Evolutionary conservation across 2,888 invertebrate genomes (phyloP).

Genomic region (Morpho helenor): DNA sequence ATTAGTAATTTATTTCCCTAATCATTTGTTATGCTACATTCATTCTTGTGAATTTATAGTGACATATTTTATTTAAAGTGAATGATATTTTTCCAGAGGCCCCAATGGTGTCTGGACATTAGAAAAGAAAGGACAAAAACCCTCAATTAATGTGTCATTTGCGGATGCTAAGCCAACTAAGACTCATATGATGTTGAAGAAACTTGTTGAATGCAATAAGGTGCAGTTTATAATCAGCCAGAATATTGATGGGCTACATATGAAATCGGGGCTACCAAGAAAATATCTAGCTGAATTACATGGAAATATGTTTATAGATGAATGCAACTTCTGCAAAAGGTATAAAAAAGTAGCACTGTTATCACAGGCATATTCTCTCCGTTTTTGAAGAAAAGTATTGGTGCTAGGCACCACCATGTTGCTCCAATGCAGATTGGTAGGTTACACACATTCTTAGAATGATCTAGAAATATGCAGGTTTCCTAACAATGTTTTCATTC

Average conservation of each 20-base stretch:
- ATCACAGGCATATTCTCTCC: too few relatives aligned
- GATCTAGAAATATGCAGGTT: too few relatives aligned
- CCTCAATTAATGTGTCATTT: slow-evolving; percentile 91
- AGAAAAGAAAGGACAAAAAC: slow-evolving; percentile 92
- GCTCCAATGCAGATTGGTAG: too few relatives aligned
- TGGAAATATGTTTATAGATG: slow-evolving; percentile 98
- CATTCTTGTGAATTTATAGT: too few relatives aligned
- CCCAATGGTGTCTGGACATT: slow-evolving; percentile 98
- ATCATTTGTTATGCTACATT: too few relatives aligned
- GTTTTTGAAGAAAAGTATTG: too few relatives aligned
- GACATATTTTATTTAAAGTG: too few relatives aligned
- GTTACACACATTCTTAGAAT: too few relatives aligned
- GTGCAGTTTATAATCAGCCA: slow-evolving; percentile 95
- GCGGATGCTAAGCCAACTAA: slow-evolving; percentile 93
- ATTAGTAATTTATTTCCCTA: too few relatives aligned
- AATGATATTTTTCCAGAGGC: slow-evolving; percentile 76
- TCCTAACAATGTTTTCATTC: too few relatives aligned
- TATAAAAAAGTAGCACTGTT: slow-evolving; percentile 37
- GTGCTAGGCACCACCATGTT: too few relatives aligned
- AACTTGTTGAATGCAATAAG: slow-evolving; percentile 82
- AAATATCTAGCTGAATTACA: slow-evolving; percentile 94
- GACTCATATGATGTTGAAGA: slow-evolving; percentile 95
- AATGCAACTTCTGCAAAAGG: slow-evolving; percentile 93
- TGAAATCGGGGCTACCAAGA: slow-evolving; percentile 91
- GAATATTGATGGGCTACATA: slow-evolving; percentile 98